Evolutionary conservation across 1,140 invertebrate genomes (phyloP), one percentile per base, ranked within the genome.

Genomic region (Mya arenaria): DNA sequence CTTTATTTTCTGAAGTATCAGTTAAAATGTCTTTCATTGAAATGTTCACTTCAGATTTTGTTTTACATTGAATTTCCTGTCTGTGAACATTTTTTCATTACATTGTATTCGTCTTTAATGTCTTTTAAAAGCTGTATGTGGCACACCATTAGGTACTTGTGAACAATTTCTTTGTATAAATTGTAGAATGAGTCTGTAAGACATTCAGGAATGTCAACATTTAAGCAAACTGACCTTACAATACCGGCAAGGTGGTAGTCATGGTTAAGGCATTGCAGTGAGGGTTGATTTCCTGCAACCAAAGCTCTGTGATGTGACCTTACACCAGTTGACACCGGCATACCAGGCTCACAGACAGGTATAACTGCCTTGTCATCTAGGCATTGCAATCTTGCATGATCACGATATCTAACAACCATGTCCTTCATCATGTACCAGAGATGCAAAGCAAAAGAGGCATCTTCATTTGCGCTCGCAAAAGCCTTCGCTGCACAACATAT

Each of bases 281-380:
- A 34, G 15, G 13, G 17, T n/a, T n/a, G n/a, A 13, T 28, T 13
- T 13, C 25, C 32, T 34, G 32, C 23, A 65, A 65, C 62, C 13
- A 65, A 15, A 13, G 28, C 62, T 30, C 41, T 19, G 23, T 71
- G 56, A 60, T 81, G 39, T 44, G 30, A 65, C 32, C 78, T 60
- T 10, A 63, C 52, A 23, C 66, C 78, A 62, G 78, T 63, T 48
- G 68, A 71, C n/a, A 62, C 37, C 17, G 78, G 55, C 13, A n/a
- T n/a, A n/a, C n/a, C n/a, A n/a, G n/a, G n/a, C n/a, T n/a, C n/a
- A n/a, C n/a, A n/a, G n/a, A 28, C 62, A 58, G 66, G 78, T 8
- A 81, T 56, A 28, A 81, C 39, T 5, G 78, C 52, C 30, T 81
- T 72, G 58, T 81, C 78, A 63, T 72, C 58, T 63, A 81, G 56